Evolutionary conservation across 2,113 vertebrate genomes (phyloP).

Genomic region (Gasterosteus aculeatus): DNA sequence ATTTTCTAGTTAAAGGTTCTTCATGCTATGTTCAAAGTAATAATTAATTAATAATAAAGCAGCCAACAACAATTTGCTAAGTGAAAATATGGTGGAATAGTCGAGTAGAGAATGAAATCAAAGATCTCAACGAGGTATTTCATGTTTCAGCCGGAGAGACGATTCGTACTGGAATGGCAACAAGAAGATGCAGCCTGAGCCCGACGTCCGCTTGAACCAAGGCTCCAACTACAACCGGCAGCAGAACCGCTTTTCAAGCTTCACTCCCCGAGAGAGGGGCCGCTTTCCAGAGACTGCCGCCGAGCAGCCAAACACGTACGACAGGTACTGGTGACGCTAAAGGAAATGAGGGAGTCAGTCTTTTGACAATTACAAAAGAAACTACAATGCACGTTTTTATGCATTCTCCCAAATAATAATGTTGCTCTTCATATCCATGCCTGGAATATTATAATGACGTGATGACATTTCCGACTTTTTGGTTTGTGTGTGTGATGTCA

Average conservation of each 20-base stretch:
- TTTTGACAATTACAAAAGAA: no score
- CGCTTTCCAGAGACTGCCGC: slow-evolving; percentile 87
- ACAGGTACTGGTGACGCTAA: slow-evolving; percentile 80
- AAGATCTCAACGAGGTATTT: neutral
- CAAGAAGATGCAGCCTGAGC: slow-evolving; percentile 91
- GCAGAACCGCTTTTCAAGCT: slow-evolving; percentile 92
- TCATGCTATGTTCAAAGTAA: neutral
- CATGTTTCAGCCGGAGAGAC: slow-evolving; percentile 84
- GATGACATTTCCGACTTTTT: neutral
- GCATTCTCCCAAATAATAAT: no score
- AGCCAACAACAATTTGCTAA: neutral
- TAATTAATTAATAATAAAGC: neutral
- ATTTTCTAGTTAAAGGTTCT: neutral
- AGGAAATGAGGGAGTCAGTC: neutral
- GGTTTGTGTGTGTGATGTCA: neutral
- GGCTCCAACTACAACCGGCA: slow-evolving; percentile 90
- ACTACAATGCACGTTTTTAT: neutral
- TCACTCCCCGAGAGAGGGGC: slow-evolving; percentile 87
- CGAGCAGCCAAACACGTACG: slow-evolving; percentile 86
- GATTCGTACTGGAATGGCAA: slow-evolving; percentile 92
- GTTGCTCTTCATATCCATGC: no score
- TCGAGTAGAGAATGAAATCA: neutral
- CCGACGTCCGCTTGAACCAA: slow-evolving; percentile 89
- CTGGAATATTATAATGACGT: neutral
- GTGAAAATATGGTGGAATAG: neutral